A percentile compares a stretch with the other conserved stretches of the same genome.
phyloP scores from a whole-genome alignment of 2,113 vertebrate genomes.

The Toxotes chatareus region DNA sequence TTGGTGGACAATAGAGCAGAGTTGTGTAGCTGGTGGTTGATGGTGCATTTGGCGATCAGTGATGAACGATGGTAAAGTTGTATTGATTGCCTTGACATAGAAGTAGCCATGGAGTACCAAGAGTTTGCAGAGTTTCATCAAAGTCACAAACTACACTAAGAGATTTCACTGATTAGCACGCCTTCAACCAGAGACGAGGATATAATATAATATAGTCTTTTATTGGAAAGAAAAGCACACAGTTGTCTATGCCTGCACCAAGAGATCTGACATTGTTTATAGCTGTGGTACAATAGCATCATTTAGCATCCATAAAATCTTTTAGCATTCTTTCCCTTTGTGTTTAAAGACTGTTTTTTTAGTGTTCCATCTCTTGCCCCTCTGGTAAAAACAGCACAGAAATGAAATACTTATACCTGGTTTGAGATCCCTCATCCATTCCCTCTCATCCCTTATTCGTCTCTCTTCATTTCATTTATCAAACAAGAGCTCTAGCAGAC shows the following conservation, averaged over 20 bases:
- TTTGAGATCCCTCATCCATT: constrained; percentile 25
- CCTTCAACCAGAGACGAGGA: not conserved
- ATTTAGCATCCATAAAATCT: constrained; percentile 23
- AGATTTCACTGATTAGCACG: not conserved
- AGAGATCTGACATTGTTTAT: constrained; percentile 28
- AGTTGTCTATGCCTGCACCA: constrained; percentile 4
- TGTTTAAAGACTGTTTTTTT: constrained; percentile 27
- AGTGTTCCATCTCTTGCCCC: not conserved
- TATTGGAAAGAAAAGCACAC: constrained; percentile 30
- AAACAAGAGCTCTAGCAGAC: constrained; percentile 6
- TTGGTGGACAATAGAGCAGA: constrained; percentile 13
- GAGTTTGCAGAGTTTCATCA: constrained; percentile 25
- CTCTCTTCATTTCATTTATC: constrained; percentile 39
- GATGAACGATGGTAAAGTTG: not conserved
- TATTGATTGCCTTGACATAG: not conserved
- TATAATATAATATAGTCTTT: constrained; percentile 26
- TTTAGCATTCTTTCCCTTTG: constrained; percentile 35
- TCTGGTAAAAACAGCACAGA: constrained; percentile 26
- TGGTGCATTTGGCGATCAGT: not conserved
- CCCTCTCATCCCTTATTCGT: constrained; percentile 38
- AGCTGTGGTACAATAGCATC: not conserved
- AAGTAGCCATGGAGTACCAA: not conserved
- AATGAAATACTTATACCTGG: constrained; percentile 8
- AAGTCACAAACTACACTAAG: not conserved
- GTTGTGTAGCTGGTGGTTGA: not conserved